phyloP scores from a whole-genome alignment of 2,797 vertebrate species.

The Silurus aristotelis region DNA sequence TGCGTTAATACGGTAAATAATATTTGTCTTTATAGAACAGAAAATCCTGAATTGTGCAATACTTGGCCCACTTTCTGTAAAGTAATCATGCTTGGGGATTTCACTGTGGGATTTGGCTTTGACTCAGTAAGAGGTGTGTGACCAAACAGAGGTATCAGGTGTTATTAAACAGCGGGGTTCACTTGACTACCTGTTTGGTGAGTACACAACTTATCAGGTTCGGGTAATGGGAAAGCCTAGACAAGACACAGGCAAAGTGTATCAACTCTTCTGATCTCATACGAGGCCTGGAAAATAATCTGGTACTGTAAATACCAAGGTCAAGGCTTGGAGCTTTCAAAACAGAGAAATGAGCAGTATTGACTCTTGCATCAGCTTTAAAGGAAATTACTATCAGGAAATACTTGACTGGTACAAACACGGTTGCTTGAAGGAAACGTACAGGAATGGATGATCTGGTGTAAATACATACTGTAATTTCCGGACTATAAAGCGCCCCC shows the following conservation, averaged over 20 bases:
- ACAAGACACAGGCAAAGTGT: conserved; percentile 37
- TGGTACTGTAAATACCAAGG: not conserved
- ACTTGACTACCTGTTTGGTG: conserved; percentile 49
- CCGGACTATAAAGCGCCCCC: no score
- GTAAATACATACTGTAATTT: not conserved
- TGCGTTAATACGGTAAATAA: not conserved
- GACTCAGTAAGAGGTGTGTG: not conserved
- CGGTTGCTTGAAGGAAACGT: not conserved
- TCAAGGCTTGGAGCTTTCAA: conserved; percentile 29
- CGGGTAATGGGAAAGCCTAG: conserved; percentile 45
- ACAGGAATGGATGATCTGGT: not conserved
- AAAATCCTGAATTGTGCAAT: not conserved
- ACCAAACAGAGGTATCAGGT: conserved; percentile 25
- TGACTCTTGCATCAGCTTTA: not conserved
- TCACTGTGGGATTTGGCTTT: conserved; percentile 33
- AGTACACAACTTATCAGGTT: conserved; percentile 36
- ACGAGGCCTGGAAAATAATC: conserved; percentile 51
- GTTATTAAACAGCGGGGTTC: conserved; percentile 21
- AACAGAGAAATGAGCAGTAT: not conserved
- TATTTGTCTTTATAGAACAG: not conserved
- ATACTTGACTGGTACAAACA: not conserved
- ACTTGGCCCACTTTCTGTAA: not conserved
- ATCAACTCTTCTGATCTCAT: conserved; percentile 44
- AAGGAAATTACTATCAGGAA: not conserved
- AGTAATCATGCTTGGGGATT: conserved; percentile 5